These are phyloP conservation scores for Callionymus lyra DNA, from an alignment of 2,113 vertebrate genomes.

Conservation along the genomic window DNA sequence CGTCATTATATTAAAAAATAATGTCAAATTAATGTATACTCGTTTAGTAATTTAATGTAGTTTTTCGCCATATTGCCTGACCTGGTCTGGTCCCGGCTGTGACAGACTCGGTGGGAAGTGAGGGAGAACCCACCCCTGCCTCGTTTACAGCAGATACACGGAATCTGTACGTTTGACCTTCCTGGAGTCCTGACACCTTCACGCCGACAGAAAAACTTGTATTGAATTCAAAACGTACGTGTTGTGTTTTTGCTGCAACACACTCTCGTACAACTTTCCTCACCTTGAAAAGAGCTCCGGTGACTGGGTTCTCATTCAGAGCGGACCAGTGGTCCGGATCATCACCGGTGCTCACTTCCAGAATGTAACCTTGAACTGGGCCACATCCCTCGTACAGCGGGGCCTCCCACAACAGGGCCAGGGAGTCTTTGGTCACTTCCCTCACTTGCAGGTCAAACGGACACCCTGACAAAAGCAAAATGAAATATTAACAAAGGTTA, in stretches of 20 bases:
- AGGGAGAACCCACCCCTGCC: slow-evolving; percentile 74
- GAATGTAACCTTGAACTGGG: slow-evolving; percentile 70
- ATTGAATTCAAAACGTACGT: no score
- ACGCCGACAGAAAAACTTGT: no score
- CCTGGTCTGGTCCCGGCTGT: slow-evolving; percentile 75
- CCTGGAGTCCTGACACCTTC: slow-evolving; percentile 76
- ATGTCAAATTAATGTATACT: no score
- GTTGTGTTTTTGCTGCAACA: no score
- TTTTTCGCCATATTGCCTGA: slow-evolving; percentile 44
- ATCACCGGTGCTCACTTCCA: slow-evolving; percentile 72
- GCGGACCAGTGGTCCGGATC: slow-evolving; percentile 74
- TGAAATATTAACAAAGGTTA: no score
- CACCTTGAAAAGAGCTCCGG: slow-evolving; percentile 75
- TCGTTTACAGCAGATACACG: slow-evolving; percentile 79
- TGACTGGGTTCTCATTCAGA: slow-evolving; percentile 55
- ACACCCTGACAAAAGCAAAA: no score
- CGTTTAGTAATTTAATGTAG: no score
- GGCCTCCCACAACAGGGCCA: slow-evolving; percentile 77
- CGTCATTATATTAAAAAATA: no score
- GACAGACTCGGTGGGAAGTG: slow-evolving; percentile 76
- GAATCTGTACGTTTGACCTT: slow-evolving; percentile 75
- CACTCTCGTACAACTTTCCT: background rate
- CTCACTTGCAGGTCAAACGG: slow-evolving; percentile 71
- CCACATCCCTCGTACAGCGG: slow-evolving; percentile 76
- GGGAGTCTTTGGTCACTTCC: slow-evolving; percentile 73